phyloP scores from a whole-genome alignment of 37 sponge, comb jelly and placozoan genomes.

The Agelas oroides region DNA sequence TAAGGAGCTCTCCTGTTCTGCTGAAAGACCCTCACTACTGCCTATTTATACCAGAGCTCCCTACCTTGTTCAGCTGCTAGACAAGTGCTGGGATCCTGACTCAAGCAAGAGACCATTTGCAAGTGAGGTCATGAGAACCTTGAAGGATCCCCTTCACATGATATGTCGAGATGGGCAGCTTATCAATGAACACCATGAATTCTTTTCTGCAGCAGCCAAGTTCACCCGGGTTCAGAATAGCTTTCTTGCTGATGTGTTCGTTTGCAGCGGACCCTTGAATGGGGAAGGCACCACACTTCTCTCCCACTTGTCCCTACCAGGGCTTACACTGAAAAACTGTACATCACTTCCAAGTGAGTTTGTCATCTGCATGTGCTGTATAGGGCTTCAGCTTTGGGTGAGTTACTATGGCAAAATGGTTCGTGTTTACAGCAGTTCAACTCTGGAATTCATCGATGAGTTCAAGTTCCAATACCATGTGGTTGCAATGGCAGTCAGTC shows the following conservation, averaged over 20 bases:
- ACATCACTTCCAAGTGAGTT: slow-evolving; percentile 34
- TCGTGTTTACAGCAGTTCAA: slow-evolving; percentile 41
- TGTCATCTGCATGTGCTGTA: slow-evolving; percentile 69
- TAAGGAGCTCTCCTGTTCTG: not conserved
- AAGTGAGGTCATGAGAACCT: slow-evolving; percentile 24
- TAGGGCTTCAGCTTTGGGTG: slow-evolving; percentile 54
- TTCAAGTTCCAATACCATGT: slow-evolving; percentile 30
- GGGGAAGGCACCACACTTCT: slow-evolving; percentile 18
- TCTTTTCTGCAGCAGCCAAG: slow-evolving; percentile 44
- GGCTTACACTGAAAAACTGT: slow-evolving; percentile 5
- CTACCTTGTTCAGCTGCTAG: slow-evolving; percentile 40
- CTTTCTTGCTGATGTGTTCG: slow-evolving; percentile 46
- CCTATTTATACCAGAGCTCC: slow-evolving; percentile 44
- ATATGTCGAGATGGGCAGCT: slow-evolving; percentile 22
- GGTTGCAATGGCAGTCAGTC: slow-evolving; percentile 45
- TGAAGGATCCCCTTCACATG: slow-evolving; percentile 38
- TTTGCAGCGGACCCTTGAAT: slow-evolving; percentile 48
- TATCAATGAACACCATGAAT: slow-evolving; percentile 24
- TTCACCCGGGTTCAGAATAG: slow-evolving; percentile 23
- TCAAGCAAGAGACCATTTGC: slow-evolving; percentile 60
- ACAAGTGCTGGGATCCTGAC: slow-evolving; percentile 61
- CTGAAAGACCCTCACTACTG: slow-evolving; percentile 39
- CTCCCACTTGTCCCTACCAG: slow-evolving; percentile 46
- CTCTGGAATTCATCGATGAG: slow-evolving; percentile 41
- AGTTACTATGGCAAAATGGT: slow-evolving; percentile 56